Base-by-base conservation (phyloP, 1,140 invertebrate genomes). In the Drosophila ohnishii region DNA sequence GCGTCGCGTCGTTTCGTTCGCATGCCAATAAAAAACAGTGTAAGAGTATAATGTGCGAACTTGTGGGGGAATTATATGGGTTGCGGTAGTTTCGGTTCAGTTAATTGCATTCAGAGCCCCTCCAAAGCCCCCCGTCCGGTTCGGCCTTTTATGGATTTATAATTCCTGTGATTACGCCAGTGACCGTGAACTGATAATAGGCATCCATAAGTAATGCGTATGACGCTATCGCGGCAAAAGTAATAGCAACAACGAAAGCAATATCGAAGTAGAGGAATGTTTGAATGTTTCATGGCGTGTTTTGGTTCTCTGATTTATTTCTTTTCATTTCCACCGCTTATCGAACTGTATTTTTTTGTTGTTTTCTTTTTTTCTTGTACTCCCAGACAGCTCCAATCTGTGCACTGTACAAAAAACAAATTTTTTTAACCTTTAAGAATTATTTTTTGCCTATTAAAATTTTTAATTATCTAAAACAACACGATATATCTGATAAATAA, bases 161-260 rank as follows among this genome's bases (percentile, higher is more conserved):
- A 75, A 75, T 75, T 59, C 55, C 71, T 25, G 61, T 66, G 73
- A 75, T 75, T 75, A 75, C 72, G 62, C 35, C 58, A 66, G 13
- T 75, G 71, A 45, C 61, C 71, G 37, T 75, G 73, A 75, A 75
- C 72, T 66, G 72, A 75, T 75, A 66, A 75, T 75, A 66, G 53
- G 47, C 48, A 35, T 44, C 22, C 51, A 37, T 53, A 34, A 44
- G 45, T 57, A 35, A 34, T 19, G 35, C 51, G 48, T 9, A 35
- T n/a, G 25, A 44, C 37, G 66, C 35, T 57, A 57, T 70, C 44
- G 42, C 40, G 34, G 55, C 34, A 48, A 45, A 42, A 35, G 19
- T 60, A 44, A 44, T 28, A 62, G 13, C 39, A 62, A 25, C 9
- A 42, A 55, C 32, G 4, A 53, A 55, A 25, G 16, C 63, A 22